A percentile compares a stretch with the other conserved stretches of the same genome.
Conservation (phyloP, 1,140 invertebrate genomes). For the Sogatella furcifera region DNA sequence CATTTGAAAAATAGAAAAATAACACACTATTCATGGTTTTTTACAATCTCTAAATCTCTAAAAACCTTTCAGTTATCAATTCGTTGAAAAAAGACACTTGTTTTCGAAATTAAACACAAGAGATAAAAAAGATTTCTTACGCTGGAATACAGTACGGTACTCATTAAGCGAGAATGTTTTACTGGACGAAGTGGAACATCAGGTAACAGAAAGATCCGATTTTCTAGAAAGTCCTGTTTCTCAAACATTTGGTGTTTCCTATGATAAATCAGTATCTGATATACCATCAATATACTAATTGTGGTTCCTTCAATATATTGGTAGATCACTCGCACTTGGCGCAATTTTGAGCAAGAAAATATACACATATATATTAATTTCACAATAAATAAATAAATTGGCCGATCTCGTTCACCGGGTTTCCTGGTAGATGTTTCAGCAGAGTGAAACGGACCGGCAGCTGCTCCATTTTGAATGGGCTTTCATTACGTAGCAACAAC, state of each 20-base stretch:
- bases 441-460: not conserved
- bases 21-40: conserved; percentile 78
- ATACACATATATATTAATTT: not conserved
- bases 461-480: not conserved
- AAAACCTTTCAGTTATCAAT: conserved; percentile 13
- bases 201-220: not conserved
- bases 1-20: conserved; percentile 91
- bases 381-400: not conserved
- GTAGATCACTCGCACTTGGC: not conserved
- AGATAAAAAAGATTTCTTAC: no score
- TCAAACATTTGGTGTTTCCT: not conserved
- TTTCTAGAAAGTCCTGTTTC: not conserved
- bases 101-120: not conserved
- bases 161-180: not conserved
- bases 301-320: not conserved
- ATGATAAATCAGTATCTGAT: not conserved
- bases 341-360: conserved; percentile 1
- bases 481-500: not conserved
- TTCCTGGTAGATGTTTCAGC: not conserved
- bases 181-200: not conserved
- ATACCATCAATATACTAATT: not conserved
- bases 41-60: conserved; percentile 30
- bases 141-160: not conserved
- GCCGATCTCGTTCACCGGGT: not conserved
- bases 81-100: conserved; percentile 17